phyloP scores from a whole-genome alignment of 2,113 vertebrate genomes.

The Ochotona princeps region DNA sequence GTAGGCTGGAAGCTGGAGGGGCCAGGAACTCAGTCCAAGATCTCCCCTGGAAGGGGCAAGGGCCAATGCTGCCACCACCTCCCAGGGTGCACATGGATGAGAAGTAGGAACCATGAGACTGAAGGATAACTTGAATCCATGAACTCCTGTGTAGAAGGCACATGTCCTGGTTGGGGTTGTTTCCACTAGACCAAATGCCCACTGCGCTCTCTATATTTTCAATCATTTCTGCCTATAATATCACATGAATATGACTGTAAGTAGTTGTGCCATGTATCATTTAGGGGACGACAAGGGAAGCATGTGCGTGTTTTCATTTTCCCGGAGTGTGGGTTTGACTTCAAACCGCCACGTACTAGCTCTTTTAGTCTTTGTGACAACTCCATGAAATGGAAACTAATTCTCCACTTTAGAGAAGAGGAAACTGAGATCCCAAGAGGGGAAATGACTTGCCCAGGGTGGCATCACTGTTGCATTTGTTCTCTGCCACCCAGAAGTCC shows the following conservation, averaged over 20 bases:
- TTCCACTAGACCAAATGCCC: background rate
- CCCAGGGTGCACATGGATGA: too few relatives aligned
- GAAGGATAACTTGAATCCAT: too few relatives aligned
- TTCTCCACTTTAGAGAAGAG: background rate
- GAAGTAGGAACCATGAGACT: too few relatives aligned
- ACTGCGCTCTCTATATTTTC: background rate
- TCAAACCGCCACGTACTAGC: background rate
- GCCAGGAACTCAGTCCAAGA: too few relatives aligned
- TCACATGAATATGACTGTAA: background rate
- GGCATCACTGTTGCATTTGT: background rate
- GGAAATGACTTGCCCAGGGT: background rate
- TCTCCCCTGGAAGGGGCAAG: too few relatives aligned
- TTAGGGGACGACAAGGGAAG: background rate
- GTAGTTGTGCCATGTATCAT: background rate
- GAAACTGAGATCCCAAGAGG: background rate
- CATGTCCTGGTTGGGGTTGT: too few relatives aligned
- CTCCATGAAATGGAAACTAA: background rate
- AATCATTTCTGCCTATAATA: background rate
- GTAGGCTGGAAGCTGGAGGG: too few relatives aligned
- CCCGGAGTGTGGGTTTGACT: too few relatives aligned
- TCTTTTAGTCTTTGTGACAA: background rate
- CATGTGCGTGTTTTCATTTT: background rate
- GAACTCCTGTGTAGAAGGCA: too few relatives aligned
- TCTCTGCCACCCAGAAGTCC: background rate
- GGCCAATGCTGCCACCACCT: too few relatives aligned